phyloP scores from a whole-genome alignment of 1,140 invertebrate species.

The Trachymyrmex septentrionalis region DNA sequence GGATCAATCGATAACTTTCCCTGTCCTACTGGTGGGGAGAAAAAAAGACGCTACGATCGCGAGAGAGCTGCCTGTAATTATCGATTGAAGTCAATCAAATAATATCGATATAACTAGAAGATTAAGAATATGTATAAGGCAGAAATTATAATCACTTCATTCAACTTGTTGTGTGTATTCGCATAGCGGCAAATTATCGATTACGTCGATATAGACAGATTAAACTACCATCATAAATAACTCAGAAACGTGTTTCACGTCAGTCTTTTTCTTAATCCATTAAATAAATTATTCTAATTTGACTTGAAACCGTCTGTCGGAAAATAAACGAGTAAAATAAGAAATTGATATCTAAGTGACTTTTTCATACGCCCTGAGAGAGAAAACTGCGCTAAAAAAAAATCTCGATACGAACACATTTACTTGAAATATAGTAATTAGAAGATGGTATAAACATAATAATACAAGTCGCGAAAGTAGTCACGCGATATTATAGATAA shows the following conservation, averaged over 20 bases:
- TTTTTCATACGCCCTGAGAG: neutral
- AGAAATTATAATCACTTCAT: slow-evolving; percentile 54
- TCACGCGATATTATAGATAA: slow-evolving; percentile 17
- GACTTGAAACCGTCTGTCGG: neutral
- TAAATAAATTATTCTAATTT: slow-evolving; percentile 38
- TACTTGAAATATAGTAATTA: neutral
- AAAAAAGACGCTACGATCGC: neutral
- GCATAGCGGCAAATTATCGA: slow-evolving; percentile 6
- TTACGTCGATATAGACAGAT: neutral
- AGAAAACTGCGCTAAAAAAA: neutral
- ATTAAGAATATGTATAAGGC: slow-evolving; percentile 17
- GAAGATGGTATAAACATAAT: neutral
- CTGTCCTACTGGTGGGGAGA: no score
- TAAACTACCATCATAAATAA: neutral
- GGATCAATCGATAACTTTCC: slow-evolving; percentile 65
- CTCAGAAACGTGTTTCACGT: neutral
- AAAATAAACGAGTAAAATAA: slow-evolving; percentile 13
- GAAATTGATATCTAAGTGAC: neutral
- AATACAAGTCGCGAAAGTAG: slow-evolving; percentile 5
- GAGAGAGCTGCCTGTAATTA: slow-evolving; percentile 27
- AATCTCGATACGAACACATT: neutral
- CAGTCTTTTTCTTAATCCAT: slow-evolving; percentile 1
- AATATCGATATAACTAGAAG: neutral
- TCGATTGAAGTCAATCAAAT: slow-evolving; percentile 40
- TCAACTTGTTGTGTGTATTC: neutral